Conservation (phyloP, 1,140 invertebrate species). For the Onthophagus taurus region DNA sequence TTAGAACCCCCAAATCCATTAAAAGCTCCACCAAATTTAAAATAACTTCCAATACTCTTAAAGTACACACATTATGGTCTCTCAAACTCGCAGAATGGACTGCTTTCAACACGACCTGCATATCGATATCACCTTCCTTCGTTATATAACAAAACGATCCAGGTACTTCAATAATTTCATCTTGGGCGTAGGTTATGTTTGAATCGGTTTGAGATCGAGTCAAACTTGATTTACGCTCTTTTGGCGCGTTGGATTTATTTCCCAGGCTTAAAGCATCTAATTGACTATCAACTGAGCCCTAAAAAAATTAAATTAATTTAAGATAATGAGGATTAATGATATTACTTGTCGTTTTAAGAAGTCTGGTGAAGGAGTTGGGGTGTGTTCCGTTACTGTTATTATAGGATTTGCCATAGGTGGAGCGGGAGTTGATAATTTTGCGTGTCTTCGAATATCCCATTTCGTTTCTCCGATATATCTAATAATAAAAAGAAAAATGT, state of each 20-base stretch:
- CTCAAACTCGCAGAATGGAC: slow-evolving; percentile 74
- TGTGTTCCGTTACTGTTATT: slow-evolving; percentile 93
- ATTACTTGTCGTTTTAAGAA: slow-evolving; percentile 65
- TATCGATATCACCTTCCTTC: slow-evolving; percentile 86
- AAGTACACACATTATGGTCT: slow-evolving; percentile 63
- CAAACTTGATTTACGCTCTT: slow-evolving; percentile 59
- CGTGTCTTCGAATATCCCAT: slow-evolving; percentile 42
- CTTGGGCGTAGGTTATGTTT: slow-evolving; percentile 78
- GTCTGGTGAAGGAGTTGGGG: slow-evolving; percentile 77
- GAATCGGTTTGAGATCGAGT: slow-evolving; percentile 89
- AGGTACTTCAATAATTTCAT: slow-evolving; percentile 73
- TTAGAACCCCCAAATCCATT: slow-evolving; percentile 78
- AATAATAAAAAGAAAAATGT: neutral
- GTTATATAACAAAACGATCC: slow-evolving; percentile 90
- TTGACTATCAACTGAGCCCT: slow-evolving; percentile 73
- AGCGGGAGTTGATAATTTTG: slow-evolving; percentile 20
- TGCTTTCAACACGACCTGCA: slow-evolving; percentile 82
- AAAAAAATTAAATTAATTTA: neutral
- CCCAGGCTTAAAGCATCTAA: slow-evolving; percentile 62
- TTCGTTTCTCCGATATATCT: slow-evolving; percentile 51
- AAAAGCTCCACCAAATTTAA: slow-evolving; percentile 82
- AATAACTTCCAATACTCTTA: slow-evolving; percentile 82
- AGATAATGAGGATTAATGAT: neutral
- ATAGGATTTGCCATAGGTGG: slow-evolving; percentile 67
- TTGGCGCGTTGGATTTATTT: slow-evolving; percentile 43